phyloP scores from a whole-genome alignment of 2,113 vertebrate species.

The Shinisaurus crocodilurus region DNA sequence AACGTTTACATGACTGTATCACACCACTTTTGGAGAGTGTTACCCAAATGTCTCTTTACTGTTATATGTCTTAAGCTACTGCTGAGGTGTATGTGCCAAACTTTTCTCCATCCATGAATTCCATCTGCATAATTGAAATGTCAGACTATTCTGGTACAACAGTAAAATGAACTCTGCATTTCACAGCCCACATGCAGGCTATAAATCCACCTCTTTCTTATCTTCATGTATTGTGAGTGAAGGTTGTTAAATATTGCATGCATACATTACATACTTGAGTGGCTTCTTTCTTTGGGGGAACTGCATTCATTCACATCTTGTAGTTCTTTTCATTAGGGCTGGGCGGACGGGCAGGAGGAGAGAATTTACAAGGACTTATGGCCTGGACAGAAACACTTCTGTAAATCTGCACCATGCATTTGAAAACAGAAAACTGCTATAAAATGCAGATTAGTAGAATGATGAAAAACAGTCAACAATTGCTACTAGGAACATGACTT shows the following conservation, averaged over 20 bases:
- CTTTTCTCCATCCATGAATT: constrained; percentile 3
- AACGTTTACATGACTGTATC: neutral
- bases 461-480: neutral
- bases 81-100: neutral
- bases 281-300: constrained; percentile 15
- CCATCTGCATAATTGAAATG: neutral
- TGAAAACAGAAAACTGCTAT: neutral
- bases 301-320: neutral
- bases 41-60: neutral
- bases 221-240: constrained; percentile 10
- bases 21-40: neutral
- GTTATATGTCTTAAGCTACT: neutral
- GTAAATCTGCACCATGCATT: neutral
- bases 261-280: constrained; percentile 23
- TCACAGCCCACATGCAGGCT: neutral
- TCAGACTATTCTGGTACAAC: constrained; percentile 11
- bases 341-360: neutral
- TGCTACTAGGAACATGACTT: neutral
- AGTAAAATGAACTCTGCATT: constrained; percentile 15
- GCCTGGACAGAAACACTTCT: neutral
- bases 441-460: neutral
- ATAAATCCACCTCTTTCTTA: constrained; percentile 18
- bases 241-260: constrained; percentile 23
- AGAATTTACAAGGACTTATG: constrained; percentile 1
- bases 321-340: constrained; percentile 39